These are phyloP conservation scores for Thereva unica DNA, from an alignment of 2,888 invertebrate species.

Conservation along the genomic window DNA sequence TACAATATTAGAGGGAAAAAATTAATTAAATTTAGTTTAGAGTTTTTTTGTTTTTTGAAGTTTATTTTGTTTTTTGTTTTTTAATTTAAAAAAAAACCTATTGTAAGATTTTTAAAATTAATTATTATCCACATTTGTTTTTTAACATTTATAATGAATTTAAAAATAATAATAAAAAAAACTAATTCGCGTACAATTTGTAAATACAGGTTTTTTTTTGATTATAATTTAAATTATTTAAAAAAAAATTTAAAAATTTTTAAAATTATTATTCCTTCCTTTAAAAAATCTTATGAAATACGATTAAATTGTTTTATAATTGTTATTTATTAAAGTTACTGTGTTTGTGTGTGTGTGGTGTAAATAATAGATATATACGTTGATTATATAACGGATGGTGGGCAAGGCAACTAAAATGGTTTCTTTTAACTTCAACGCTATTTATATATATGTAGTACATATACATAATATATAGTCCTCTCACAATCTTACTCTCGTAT, in stretches of 20 bases:
- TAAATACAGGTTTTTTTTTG: slow-evolving; percentile 19
- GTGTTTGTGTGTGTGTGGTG: no score
- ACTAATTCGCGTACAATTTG: slow-evolving; percentile 25
- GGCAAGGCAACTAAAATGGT: slow-evolving; percentile 22
- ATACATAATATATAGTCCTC: not conserved
- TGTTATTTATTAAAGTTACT: no score
- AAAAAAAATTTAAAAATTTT: slow-evolving; percentile 7
- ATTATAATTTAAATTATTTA: slow-evolving; percentile 30
- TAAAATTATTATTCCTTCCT: slow-evolving; percentile 3
- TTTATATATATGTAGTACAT: slow-evolving; percentile 20
- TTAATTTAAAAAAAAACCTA: no score
- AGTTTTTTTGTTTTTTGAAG: no score
- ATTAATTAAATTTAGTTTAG: no score
- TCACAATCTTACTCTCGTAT: slow-evolving; percentile 12
- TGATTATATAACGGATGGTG: slow-evolving; percentile 7
- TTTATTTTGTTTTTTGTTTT: no score
- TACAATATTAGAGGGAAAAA: no score
- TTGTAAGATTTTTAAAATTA: no score
- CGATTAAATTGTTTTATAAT: no score
- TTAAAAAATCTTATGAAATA: slow-evolving; percentile 19
- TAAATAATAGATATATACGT: no score
- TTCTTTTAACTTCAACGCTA: slow-evolving; percentile 1
- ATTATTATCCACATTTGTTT: no score
- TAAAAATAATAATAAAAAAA: slow-evolving; percentile 16
- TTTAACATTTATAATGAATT: slow-evolving; percentile 1